phyloP scores from a whole-genome alignment of 2,888 invertebrate genomes.

The Calephelis perditalis region DNA sequence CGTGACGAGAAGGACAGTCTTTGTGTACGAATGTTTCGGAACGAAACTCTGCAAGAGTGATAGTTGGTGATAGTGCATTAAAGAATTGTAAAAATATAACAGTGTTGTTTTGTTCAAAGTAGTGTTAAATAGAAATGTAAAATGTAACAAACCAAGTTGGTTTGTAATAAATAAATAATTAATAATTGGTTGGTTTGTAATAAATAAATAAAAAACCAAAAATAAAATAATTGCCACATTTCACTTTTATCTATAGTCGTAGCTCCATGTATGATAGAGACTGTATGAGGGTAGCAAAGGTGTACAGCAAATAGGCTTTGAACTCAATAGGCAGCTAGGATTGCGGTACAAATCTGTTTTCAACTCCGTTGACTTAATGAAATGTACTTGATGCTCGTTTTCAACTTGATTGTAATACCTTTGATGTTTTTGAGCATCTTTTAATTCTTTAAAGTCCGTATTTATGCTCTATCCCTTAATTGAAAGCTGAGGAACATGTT shows the following conservation, averaged over 20 bases:
- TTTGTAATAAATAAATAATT: too few relatives aligned
- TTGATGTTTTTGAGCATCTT: conserved; percentile 27
- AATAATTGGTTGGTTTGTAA: too few relatives aligned
- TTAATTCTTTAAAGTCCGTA: conserved; percentile 15
- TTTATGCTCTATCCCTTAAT: conserved; percentile 5
- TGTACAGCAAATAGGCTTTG: conserved; percentile 48
- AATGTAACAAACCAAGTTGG: too few relatives aligned
- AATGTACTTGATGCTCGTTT: conserved; percentile 34
- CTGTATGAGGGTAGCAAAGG: conserved; percentile 42
- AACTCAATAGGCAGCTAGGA: conserved; percentile 36
- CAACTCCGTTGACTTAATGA: conserved; percentile 48
- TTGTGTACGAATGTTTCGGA: too few relatives aligned
- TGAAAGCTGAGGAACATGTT: neutral
- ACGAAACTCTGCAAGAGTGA: too few relatives aligned
- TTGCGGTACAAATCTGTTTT: conserved; percentile 45
- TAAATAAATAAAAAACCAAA: too few relatives aligned
- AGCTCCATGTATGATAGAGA: conserved; percentile 35
- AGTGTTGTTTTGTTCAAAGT: conserved; percentile 14
- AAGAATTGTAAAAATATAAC: too few relatives aligned
- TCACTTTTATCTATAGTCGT: conserved; percentile 13
- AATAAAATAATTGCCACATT: too few relatives aligned
- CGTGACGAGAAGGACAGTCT: too few relatives aligned
- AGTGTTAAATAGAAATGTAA: too few relatives aligned
- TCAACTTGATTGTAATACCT: conserved; percentile 23
- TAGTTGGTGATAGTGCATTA: too few relatives aligned